Base-by-base conservation (phyloP, 2,797 vertebrate genomes). In the Crax fasciolata region DNA sequence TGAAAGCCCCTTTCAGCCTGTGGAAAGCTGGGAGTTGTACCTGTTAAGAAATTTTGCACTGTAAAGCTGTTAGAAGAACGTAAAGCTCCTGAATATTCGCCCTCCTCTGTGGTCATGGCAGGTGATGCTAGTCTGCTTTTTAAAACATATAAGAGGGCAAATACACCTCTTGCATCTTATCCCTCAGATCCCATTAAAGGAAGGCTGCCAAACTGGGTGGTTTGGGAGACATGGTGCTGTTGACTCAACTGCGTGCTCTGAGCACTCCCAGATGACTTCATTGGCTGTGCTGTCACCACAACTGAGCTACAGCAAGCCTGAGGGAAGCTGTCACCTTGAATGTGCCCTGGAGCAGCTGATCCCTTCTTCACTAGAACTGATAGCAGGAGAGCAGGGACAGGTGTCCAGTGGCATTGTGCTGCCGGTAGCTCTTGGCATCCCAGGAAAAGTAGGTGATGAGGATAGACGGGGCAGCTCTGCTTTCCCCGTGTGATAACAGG, bases 401-500 rank as follows among this genome's bases (percentile, higher is more conserved):
- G 49, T 67, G 48, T 48, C 0, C 2, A 58, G 14, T 41, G 72
- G 55, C 67, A 63, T 32, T 6, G 1, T 7, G 30, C 30, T 24
- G 18, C 21, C 72, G 52, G 49, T 43, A 7, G 62, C 17, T 1
- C 35, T 18, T 49, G 30, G 23, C 1, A 2, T 66, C 0, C 0
- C 21, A 24, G 4, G 44, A 24, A 9, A 7, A 41, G 43, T 38
- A 30, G 78, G 38, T 62, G 62, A 8, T 74, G 66, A 63, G 66
- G 18, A 10, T 5, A 48, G 73, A 24, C 11, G 35, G 23, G 30
- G 27, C 24, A 76, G 87, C 66, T 71, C 87, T 78, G 67, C 87
- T 35, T 35, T 35, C 35, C 14, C 10, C 35, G 49, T n/a, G 48
- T 3, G 38, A 19, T 35, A 23, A 14, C 1, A 1, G 28, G 4